These are phyloP conservation scores for Myripristis murdjan DNA, from an alignment of 2,797 vertebrate genomes.

Conservation along the genomic window DNA sequence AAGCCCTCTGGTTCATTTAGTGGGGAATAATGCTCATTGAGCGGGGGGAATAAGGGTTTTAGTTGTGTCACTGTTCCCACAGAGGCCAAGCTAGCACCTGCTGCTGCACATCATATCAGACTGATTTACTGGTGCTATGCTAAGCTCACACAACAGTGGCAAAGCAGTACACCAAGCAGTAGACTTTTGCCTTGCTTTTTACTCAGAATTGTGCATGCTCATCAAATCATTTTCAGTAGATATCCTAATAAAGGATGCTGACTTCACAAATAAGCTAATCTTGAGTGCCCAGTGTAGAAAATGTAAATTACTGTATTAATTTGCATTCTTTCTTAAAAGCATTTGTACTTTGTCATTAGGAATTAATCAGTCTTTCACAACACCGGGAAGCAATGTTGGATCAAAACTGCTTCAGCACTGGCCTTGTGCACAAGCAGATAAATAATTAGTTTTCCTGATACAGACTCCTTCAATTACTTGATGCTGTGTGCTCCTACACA, in stretches of 20 bases:
- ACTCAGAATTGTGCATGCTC: too few species aligned
- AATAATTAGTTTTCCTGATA: background rate
- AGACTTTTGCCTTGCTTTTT: too few species aligned
- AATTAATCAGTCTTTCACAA: background rate
- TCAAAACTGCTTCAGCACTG: too few species aligned
- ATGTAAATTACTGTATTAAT: too few species aligned
- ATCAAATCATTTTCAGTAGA: too few species aligned
- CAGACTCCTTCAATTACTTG: background rate
- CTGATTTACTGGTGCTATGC: slow-evolving; percentile 24
- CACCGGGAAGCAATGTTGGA: background rate
- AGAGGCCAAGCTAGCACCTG: slow-evolving; percentile 52
- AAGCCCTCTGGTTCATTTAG: too few species aligned
- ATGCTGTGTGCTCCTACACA: background rate
- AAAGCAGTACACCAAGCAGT: background rate
- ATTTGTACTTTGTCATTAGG: too few species aligned
- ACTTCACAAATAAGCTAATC: background rate
- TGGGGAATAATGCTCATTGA: too few species aligned
- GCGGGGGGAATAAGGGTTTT: too few species aligned
- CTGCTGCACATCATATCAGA: slow-evolving; percentile 40
- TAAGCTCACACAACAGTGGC: slow-evolving; percentile 30
- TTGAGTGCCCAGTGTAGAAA: too few species aligned
- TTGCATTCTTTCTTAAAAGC: too few species aligned
- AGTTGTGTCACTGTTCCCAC: slow-evolving; percentile 42
- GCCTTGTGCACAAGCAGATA: background rate
- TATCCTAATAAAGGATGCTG: too few species aligned